These are phyloP conservation scores for Megalops atlanticus DNA, from an alignment of 2,113 vertebrate genomes.

Conservation along the genomic window DNA sequence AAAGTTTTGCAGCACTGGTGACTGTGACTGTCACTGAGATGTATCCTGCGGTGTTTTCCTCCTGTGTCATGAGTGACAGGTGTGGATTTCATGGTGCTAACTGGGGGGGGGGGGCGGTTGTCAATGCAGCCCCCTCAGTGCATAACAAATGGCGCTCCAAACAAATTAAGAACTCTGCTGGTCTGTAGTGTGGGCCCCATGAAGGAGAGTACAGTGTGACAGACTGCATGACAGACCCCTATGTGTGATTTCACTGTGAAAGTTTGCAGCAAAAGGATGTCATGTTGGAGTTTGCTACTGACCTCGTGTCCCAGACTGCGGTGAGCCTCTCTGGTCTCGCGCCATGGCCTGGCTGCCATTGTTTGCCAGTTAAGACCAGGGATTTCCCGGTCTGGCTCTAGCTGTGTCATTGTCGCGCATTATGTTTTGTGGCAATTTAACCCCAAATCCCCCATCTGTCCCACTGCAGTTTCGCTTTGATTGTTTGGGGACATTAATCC, in stretches of 20 bases:
- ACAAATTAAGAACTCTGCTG: no score
- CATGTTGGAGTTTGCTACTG: neutral
- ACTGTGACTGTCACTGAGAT: neutral
- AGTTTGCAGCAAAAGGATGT: neutral
- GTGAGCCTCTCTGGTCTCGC: constrained; percentile 22
- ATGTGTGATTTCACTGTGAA: neutral
- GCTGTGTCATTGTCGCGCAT: constrained; percentile 57
- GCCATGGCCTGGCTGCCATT: constrained; percentile 38
- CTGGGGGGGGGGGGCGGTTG: no score
- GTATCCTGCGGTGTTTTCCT: neutral
- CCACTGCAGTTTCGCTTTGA: constrained; percentile 49
- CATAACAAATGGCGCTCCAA: no score
- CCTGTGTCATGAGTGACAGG: neutral
- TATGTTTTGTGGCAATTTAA: constrained; percentile 46
- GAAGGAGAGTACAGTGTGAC: neutral
- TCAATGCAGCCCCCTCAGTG: no score
- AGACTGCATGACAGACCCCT: neutral
- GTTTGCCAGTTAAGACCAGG: constrained; percentile 50
- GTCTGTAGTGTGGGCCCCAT: neutral
- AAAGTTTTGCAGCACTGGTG: neutral
- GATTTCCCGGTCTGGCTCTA: constrained; percentile 50
- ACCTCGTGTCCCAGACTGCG: constrained; percentile 37
- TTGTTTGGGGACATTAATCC: constrained; percentile 61
- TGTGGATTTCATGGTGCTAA: neutral
- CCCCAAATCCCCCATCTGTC: constrained; percentile 41